Conservation (phyloP, 2,113 vertebrate species). For the Takifugu bimaculatus region DNA sequence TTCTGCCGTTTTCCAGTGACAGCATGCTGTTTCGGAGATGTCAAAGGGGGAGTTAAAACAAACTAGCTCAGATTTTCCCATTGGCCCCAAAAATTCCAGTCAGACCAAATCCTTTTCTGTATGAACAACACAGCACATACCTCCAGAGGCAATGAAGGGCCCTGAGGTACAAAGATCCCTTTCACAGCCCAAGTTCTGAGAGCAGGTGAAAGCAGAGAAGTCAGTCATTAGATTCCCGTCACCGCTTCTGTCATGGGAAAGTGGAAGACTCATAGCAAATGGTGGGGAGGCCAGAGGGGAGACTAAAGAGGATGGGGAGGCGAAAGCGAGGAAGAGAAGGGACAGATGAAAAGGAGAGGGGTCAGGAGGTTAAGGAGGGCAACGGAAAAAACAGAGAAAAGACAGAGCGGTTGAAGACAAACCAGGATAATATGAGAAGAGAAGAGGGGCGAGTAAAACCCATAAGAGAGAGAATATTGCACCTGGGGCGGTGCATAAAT, state of each 20-base stretch:
- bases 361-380: constrained; percentile 29
- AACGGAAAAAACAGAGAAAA: neutral
- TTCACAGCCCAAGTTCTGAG: constrained; percentile 76
- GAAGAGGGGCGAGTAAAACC: neutral
- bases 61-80: constrained; percentile 69
- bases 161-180: constrained; percentile 81
- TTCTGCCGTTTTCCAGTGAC: constrained; percentile 7
- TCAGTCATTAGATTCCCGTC: constrained; percentile 76
- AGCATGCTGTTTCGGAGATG: constrained; percentile 18
- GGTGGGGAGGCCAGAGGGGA: constrained; percentile 1
- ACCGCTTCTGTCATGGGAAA: constrained; percentile 71
- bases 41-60: constrained; percentile 17
- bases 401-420: constrained; percentile 1
- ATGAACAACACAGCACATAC: constrained; percentile 80
- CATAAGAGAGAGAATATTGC: neutral
- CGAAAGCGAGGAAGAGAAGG: constrained; percentile 12
- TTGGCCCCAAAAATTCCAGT: constrained; percentile 83
- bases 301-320: neutral
- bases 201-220: constrained; percentile 83
- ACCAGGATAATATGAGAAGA: neutral
- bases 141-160: constrained; percentile 68
- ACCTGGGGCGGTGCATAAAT: constrained; percentile 1
- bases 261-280: constrained; percentile 50
- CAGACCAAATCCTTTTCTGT: constrained; percentile 83
- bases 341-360: constrained; percentile 13